Evolutionary conservation across 1,140 invertebrate species (phyloP).

Genomic region (Ceratitis capitata): DNA sequence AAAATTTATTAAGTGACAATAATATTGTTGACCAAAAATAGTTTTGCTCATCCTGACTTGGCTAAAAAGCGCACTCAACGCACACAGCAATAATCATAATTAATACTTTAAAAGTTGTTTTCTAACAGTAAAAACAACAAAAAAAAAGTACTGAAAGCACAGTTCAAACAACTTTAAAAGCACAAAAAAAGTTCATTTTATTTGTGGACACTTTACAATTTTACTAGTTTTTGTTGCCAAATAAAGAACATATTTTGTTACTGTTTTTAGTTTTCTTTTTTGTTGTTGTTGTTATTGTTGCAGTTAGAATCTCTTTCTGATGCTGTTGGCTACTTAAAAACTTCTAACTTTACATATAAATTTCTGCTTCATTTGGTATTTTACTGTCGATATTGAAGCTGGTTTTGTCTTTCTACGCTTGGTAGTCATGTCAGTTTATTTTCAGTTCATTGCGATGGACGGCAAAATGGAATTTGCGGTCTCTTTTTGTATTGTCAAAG

Average conservation of each 20-base stretch:
- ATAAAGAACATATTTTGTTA: background rate
- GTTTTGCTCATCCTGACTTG: background rate
- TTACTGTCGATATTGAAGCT: background rate
- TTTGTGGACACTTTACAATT: background rate
- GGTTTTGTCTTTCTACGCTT: background rate
- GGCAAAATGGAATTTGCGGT: background rate
- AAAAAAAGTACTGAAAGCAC: no score
- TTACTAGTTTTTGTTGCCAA: background rate
- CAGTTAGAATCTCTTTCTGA: background rate
- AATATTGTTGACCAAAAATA: background rate
- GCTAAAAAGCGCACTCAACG: no score
- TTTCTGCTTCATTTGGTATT: constrained; percentile 7
- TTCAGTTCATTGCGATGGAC: background rate
- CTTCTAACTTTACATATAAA: background rate
- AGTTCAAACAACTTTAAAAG: no score
- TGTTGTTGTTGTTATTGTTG: background rate
- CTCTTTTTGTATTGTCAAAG: no score
- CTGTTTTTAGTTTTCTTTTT: no score
- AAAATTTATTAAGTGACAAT: background rate
- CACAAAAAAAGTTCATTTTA: background rate
- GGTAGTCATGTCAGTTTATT: background rate
- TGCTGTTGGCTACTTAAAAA: constrained; percentile 12
- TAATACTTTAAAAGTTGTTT: constrained; percentile 24
- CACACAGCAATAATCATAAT: background rate
- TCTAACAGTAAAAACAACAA: background rate